Conservation (phyloP, 1,140 invertebrate species). For the Pomacea maculata region DNA sequence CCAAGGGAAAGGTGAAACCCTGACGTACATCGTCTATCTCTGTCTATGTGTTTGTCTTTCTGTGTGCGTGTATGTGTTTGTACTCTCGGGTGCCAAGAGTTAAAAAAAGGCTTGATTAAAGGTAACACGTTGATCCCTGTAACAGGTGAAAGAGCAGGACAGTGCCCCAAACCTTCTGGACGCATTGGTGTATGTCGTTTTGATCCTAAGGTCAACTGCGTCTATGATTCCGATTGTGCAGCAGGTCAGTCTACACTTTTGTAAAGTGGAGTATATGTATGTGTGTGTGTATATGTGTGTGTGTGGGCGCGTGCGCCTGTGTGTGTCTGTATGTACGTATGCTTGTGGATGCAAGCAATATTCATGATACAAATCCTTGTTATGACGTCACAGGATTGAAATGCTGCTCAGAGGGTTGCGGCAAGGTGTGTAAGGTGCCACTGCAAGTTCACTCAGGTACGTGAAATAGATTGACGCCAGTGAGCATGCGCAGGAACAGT, state of each 20-base stretch:
- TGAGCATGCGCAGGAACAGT: no score
- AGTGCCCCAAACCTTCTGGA: slow-evolving; percentile 8
- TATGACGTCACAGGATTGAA: neutral
- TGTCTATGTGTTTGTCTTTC: no score
- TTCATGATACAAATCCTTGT: neutral
- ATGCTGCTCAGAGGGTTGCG: slow-evolving; percentile 1
- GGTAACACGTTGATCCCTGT: neutral
- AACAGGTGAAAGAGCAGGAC: neutral
- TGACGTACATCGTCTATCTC: no score
- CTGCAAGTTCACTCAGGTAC: no score
- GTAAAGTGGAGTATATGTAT: no score
- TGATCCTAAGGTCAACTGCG: slow-evolving; percentile 21
- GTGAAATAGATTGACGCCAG: no score
- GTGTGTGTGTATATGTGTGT: neutral
- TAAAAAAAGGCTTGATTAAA: neutral
- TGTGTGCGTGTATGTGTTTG: no score
- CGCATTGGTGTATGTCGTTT: slow-evolving; percentile 19
- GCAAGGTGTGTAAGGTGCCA: neutral
- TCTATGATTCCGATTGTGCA: slow-evolving; percentile 16
- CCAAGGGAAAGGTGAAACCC: no score
- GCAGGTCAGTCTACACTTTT: neutral
- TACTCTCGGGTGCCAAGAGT: neutral
- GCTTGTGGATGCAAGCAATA: neutral
- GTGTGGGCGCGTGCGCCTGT: no score
- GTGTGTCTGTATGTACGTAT: neutral